phyloP scores from a whole-genome alignment of 2,888 invertebrate species.

The Tipula helvola region DNA sequence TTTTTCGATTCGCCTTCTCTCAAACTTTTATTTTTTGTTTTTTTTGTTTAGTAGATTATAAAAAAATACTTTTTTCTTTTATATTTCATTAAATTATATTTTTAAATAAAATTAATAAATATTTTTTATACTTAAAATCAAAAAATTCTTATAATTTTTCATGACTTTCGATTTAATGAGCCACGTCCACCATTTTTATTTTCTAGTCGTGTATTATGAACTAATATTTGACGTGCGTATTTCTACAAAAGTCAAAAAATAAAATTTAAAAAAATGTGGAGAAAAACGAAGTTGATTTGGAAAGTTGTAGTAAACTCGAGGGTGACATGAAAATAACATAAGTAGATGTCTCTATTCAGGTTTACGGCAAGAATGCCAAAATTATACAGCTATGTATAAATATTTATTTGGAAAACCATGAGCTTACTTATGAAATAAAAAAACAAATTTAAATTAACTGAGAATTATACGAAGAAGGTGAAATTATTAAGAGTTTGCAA shows the following conservation, averaged over 20 bases:
- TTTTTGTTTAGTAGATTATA: background rate
- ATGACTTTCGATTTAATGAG: conserved; percentile 7
- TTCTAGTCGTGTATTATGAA: background rate
- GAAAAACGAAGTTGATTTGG: background rate
- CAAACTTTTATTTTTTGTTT: background rate
- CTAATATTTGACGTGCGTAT: background rate
- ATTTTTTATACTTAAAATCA: background rate
- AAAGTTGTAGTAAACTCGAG: too few species aligned
- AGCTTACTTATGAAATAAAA: too few species aligned
- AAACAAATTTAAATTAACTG: too few species aligned
- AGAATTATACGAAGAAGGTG: too few species aligned
- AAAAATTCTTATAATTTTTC: background rate
- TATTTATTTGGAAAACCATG: too few species aligned
- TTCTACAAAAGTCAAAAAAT: background rate
- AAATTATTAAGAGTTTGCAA: too few species aligned
- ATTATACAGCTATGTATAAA: too few species aligned
- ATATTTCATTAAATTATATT: background rate
- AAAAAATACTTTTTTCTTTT: background rate
- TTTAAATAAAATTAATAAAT: background rate
- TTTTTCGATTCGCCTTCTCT: background rate
- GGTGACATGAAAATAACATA: too few species aligned
- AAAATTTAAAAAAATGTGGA: background rate
- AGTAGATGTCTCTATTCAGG: too few species aligned
- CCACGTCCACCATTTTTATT: conserved; percentile 11
- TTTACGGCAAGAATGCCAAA: too few species aligned